phyloP scores from a whole-genome alignment of 2,113 vertebrate genomes.

The Rynchops niger region DNA sequence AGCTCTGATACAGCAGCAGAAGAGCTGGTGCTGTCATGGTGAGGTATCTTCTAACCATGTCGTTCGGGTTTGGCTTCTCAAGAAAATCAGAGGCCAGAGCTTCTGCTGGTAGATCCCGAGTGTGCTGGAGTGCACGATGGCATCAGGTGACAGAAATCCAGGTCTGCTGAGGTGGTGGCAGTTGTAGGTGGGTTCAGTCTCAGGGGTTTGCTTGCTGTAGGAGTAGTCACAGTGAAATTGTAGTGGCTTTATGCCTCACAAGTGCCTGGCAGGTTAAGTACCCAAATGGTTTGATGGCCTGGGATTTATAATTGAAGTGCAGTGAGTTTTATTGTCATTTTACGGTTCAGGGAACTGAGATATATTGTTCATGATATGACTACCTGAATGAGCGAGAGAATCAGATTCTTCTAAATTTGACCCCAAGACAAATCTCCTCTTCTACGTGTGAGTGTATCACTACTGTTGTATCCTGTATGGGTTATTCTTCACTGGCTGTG shows the following conservation, averaged over 20 bases:
- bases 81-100: neutral
- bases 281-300: neutral
- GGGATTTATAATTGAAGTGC: neutral
- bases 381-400: neutral
- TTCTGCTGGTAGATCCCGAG: neutral
- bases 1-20: neutral
- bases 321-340: neutral
- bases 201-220: neutral
- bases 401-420: neutral
- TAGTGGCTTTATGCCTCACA: neutral
- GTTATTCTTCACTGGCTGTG: neutral
- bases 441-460: neutral
- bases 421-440: neutral
- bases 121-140: accelerated
- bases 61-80: neutral
- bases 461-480: neutral
- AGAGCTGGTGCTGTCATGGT: neutral
- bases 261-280: neutral
- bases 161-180: neutral
- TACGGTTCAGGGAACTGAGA: neutral
- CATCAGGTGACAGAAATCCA: neutral
- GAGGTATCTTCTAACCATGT: neutral
- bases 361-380: neutral
- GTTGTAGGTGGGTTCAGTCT: neutral
- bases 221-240: neutral